Conservation (phyloP, 2,113 vertebrate species). For the Polypterus bichir region DNA sequence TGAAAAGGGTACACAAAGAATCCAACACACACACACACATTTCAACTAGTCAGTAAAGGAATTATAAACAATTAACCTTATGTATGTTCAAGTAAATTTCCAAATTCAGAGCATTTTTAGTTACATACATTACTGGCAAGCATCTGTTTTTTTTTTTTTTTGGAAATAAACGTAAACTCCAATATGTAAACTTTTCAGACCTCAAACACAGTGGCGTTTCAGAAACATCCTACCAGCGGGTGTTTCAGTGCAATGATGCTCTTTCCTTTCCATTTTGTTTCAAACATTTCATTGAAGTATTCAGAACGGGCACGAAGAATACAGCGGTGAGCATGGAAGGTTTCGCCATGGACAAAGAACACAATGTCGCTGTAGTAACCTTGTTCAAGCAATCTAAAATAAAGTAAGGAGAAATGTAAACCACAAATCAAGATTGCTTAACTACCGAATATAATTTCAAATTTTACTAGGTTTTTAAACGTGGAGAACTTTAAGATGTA, state of each 20-base stretch:
- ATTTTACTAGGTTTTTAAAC: no score
- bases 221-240: constrained; percentile 61
- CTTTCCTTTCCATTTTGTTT: constrained; percentile 87
- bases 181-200: background rate
- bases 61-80: no score
- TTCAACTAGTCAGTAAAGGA: no score
- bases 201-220: background rate
- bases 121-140: no score
- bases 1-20: no score
- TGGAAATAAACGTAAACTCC: background rate
- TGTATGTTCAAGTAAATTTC: no score
- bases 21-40: no score
- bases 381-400: constrained; percentile 75
- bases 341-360: constrained; percentile 81
- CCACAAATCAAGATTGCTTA: background rate
- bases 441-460: no score
- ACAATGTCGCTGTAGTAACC: constrained; percentile 73
- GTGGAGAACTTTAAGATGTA: no score
- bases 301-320: constrained; percentile 74
- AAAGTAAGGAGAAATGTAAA: background rate
- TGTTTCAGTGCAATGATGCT: constrained; percentile 77
- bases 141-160: background rate
- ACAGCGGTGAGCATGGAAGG: constrained; percentile 74
- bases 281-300: constrained; percentile 90
- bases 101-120: no score